Evolutionary conservation across 2,797 vertebrate genomes (phyloP), one percentile per base, ranked within the genome.

Genomic region (Gila robusta): DNA sequence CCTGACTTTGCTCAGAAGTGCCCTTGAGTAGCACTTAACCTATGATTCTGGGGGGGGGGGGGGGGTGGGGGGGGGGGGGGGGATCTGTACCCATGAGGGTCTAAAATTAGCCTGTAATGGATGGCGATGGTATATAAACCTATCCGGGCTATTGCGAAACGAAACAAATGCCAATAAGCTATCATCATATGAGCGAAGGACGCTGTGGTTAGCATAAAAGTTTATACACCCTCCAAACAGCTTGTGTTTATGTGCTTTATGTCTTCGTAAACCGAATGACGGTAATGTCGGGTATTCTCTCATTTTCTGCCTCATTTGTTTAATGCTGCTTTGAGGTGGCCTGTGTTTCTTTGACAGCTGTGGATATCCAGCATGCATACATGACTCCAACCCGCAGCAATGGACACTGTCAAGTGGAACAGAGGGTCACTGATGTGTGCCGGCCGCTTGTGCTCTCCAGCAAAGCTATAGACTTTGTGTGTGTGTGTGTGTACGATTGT

Each of bases 221-320:
- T 76, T 76, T 67, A 86, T 35, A 74, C 56, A 73, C 47, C 32
- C 70, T 73, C 49, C 84, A 64, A 72, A 83, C 81, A 78, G 66
- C 83, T n/a, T 59, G 49, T 37, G 74, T 71, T 85, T 44, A 79
- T 83, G 67, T 79, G 37, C 80, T 77, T 81, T 81, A 64, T 71
- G 64, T 72, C 56, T 49, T 35, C 12, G 26, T 70, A 70, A 80
- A 81, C 47, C 3, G 6, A 56, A 78, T 80, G 54, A 81, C 19
- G 37, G n/a, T 76, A 77, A 81, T 83, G 78, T 16, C 19, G 39
- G n/a, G 59, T 73, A 74, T 84, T 84, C 59, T 79, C 81, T 79
- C 64, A 86, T 86, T 84, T 88, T 84, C 81, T 77, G 87, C 84
- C 77, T 79, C 81, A 88, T 86, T 88, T 86, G 81, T 86, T 86